Evolutionary conservation across 2,113 vertebrate genomes (phyloP).

Genomic region (Zonotrichia leucophrys): DNA sequence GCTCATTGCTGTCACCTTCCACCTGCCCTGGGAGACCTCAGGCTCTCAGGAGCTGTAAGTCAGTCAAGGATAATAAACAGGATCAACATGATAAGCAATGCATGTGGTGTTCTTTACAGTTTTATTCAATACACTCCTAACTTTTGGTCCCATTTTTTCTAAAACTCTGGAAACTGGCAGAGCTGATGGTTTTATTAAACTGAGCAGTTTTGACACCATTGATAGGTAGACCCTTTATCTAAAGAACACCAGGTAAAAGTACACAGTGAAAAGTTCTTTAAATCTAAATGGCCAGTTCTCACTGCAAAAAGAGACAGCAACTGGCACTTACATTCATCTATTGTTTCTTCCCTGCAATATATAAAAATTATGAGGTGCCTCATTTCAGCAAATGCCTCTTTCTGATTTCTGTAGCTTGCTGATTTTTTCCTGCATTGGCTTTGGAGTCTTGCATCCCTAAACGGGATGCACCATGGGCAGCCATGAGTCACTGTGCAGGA

Average conservation of each 20-base stretch:
- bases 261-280: not conserved
- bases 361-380: not conserved
- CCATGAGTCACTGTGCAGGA: conserved; percentile 62
- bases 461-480: not conserved
- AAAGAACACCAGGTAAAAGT: not conserved
- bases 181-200: not conserved
- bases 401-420: not conserved
- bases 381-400: not conserved
- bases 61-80: not conserved
- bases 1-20: not conserved
- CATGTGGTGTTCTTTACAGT: not conserved
- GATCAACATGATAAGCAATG: not conserved
- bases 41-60: not conserved
- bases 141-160: not conserved
- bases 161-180: not conserved
- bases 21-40: not conserved
- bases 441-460: conserved; percentile 48
- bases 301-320: not conserved
- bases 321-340: not conserved
- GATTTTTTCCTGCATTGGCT: conserved; percentile 13
- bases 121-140: not conserved
- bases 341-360: not conserved
- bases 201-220: not conserved
- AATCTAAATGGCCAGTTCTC: not conserved
- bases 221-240: not conserved